These are phyloP conservation scores for Thaumetopoea pityocampa DNA, from an alignment of 1,140 invertebrate species.

Conservation along the genomic window DNA sequence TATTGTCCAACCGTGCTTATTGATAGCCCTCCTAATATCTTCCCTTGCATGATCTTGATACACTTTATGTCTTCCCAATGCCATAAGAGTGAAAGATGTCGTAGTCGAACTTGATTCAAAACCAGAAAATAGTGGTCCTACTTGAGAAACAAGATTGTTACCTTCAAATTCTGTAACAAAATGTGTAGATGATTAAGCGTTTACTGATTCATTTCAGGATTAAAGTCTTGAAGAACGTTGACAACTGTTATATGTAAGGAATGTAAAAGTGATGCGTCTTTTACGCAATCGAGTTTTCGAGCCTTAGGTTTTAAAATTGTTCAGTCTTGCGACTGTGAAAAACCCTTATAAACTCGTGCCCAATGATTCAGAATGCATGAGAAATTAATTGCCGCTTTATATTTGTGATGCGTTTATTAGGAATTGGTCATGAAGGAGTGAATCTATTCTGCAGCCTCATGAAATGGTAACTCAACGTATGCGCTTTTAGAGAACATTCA, in stretches of 20 bases:
- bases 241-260: too few relatives aligned
- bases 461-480: neutral
- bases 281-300: too few relatives aligned
- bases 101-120: conserved; percentile 67
- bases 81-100: conserved; percentile 63
- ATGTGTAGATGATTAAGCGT: too few relatives aligned
- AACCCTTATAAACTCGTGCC: too few relatives aligned
- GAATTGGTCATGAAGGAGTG: neutral
- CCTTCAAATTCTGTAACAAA: conserved; percentile 21
- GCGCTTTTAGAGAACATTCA: neutral
- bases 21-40: conserved; percentile 58
- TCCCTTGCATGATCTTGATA: conserved; percentile 60
- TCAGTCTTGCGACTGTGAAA: neutral
- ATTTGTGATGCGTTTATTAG: neutral
- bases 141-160: conserved; percentile 21
- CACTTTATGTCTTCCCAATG: conserved; percentile 55
- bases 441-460: neutral
- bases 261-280: too few relatives aligned
- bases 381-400: conserved; percentile 1
- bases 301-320: too few relatives aligned
- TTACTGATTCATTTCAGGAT: too few relatives aligned
- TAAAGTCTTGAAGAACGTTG: too few relatives aligned
- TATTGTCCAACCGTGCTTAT: conserved; percentile 46
- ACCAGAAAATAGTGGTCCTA: conserved; percentile 33
- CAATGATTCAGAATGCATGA: too few relatives aligned